phyloP scores from a whole-genome alignment of 2,888 invertebrate genomes.

The Cheilosia variabilis region DNA sequence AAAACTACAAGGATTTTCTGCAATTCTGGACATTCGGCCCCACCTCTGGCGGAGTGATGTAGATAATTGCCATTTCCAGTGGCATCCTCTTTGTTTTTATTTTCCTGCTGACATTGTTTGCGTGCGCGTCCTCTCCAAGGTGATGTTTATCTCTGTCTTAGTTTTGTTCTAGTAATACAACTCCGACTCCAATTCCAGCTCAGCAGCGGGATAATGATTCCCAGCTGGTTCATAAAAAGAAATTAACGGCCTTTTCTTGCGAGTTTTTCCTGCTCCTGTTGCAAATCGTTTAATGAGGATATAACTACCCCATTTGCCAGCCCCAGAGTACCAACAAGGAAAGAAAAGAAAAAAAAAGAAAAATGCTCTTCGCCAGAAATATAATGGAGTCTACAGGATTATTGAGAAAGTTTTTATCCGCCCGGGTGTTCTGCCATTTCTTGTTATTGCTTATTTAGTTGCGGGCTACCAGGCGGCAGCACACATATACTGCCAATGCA shows the following conservation, averaged over 20 bases:
- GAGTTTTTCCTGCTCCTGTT: conserved; percentile 77
- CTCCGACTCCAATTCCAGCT: conserved; percentile 74
- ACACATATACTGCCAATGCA: conserved; percentile 41
- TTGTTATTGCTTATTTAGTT: conserved; percentile 74
- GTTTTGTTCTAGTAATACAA: conserved; percentile 62
- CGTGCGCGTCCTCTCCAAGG: conserved; percentile 68
- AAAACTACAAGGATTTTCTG: conserved; percentile 52
- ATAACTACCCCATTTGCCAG: conserved; percentile 79
- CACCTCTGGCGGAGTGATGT: conserved; percentile 50
- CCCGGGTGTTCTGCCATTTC: conserved; percentile 64
- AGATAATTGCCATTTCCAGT: conserved; percentile 73
- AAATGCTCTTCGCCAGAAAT: conserved; percentile 59
- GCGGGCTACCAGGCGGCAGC: conserved; percentile 30
- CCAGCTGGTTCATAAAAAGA: conserved; percentile 84
- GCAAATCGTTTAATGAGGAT: conserved; percentile 84
- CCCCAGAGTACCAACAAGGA: conserved; percentile 26
- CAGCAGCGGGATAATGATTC: conserved; percentile 81
- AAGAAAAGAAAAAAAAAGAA: conserved; percentile 1
- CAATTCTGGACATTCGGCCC: conserved; percentile 61
- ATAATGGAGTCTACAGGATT: conserved; percentile 77
- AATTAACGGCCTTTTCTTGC: conserved; percentile 82
- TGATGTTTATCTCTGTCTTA: conserved; percentile 80
- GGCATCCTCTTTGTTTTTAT: conserved; percentile 67
- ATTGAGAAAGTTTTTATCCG: conserved; percentile 76
- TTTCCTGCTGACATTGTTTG: conserved; percentile 73